phyloP scores from a whole-genome alignment of 2,888 invertebrate genomes.

The Nineta flava region DNA sequence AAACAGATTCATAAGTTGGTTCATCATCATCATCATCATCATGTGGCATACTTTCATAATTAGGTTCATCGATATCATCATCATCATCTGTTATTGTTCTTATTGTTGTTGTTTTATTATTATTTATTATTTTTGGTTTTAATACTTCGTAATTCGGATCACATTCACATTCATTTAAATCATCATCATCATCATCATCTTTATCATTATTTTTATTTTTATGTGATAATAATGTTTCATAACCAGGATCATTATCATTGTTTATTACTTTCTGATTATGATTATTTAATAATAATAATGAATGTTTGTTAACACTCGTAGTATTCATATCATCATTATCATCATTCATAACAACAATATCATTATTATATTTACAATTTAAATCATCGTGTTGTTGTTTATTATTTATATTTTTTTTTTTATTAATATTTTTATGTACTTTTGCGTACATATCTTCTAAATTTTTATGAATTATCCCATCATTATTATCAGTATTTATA shows the following conservation, averaged over 20 bases:
- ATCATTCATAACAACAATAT: too few relatives aligned
- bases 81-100: conserved; percentile 19
- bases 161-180: conserved; percentile 23
- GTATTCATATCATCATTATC: conserved; percentile 11
- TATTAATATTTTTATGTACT: conserved; percentile 57
- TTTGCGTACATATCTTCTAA: conserved; percentile 86
- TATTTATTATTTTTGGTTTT: conserved; percentile 23
- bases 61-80: conserved; percentile 38
- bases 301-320: conserved; percentile 19
- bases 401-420: conserved; percentile 22
- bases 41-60: conserved; percentile 58
- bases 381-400: too few relatives aligned
- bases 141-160: conserved; percentile 73
- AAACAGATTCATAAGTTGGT: conserved; percentile 38
- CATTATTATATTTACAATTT: too few relatives aligned
- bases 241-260: conserved; percentile 45
- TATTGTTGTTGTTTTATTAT: conserved; percentile 12
- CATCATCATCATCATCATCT: too few relatives aligned
- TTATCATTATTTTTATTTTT: conserved; percentile 3
- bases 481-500: too few relatives aligned
- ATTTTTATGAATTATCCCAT: conserved; percentile 31
- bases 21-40: conserved; percentile 27
- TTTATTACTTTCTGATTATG: too few relatives aligned
- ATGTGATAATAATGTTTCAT: conserved; percentile 44
- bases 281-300: conserved; percentile 19